phyloP scores from a whole-genome alignment of 2,113 vertebrate genomes.

The Taxidea taxus region DNA sequence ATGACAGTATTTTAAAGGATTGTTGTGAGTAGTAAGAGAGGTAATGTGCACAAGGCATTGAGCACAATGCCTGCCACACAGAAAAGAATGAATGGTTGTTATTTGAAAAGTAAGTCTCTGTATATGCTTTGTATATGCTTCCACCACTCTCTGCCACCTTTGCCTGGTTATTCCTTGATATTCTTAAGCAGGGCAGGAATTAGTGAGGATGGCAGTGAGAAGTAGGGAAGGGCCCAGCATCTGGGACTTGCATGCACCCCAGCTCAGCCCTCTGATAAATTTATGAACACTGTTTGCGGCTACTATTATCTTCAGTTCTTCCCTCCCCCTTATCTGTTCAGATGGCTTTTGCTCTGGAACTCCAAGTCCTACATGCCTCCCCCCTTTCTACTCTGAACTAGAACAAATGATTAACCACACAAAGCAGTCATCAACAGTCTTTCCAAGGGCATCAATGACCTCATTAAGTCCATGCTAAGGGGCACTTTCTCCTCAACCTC shows the following conservation, averaged over 20 bases:
- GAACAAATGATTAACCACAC: conserved; percentile 56
- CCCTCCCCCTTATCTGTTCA: background rate
- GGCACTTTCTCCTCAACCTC: background rate
- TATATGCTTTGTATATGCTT: background rate
- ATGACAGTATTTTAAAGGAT: background rate
- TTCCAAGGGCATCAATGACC: conserved; percentile 49
- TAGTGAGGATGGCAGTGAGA: background rate
- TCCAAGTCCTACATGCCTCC: background rate
- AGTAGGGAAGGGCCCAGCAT: background rate
- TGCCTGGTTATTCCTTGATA: background rate
- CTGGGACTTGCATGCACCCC: background rate
- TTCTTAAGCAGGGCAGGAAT: background rate
- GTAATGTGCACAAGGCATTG: background rate
- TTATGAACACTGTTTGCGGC: background rate
- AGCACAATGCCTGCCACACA: background rate
- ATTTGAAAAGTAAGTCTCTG: background rate
- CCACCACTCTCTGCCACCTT: background rate
- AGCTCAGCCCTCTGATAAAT: background rate
- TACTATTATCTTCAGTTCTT: background rate
- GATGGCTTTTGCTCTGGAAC: conserved; percentile 30
- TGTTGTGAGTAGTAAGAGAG: background rate
- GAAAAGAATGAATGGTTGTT: background rate
- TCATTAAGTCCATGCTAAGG: background rate
- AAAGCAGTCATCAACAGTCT: conserved; percentile 15
- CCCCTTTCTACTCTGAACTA: conserved; percentile 5